Base-by-base conservation (phyloP, 2,797 vertebrate species). In the Eutrigla gurnardus region DNA sequence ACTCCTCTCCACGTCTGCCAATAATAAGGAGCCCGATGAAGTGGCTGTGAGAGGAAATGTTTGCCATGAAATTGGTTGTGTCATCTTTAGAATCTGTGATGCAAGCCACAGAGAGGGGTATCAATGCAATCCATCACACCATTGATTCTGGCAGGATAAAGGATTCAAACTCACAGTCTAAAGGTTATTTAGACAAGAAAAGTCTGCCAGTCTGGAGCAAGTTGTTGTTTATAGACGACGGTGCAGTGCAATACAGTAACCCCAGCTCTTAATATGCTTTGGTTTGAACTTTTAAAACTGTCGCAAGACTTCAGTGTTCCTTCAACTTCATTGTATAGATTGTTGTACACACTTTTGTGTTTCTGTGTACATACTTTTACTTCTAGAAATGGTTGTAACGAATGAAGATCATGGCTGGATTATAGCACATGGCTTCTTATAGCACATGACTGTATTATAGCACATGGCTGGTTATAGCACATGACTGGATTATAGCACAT, bases 121-220 rank as follows among this genome's bases (percentile, higher is more conserved):
- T 93, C 90, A 94, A 90, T 91, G 90, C 82, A 90, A 95, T 96
- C 93, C 92, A 96, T 95, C 91, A 94, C 90, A 81, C 76, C 89
- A 95, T 90, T 92, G 93, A 95, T 94, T 91, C 83, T 74, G 81
- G 78, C 63, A 78, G 78, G 60, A 88, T 86, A 91, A 54, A 58
- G 57, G 70, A 87, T 87, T 84, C 79, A 89, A 75, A 88, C 70
- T 65, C 61, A 67, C 47, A 49, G 50, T 64, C 50, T 59, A 75
- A 86, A 84, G 72, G 74, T 82, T 86, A 81, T 74, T 82, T 39
- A 53, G 70, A 67, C 55, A 63, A 73, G 46, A 78, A 71, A 81
- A 65, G 53, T 74, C 37, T 69, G 76, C 63, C 46, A 49, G 17
- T 55, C 25, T 71, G 36, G 43, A 25, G 46, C 32, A 65, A 76